Evolutionary conservation across 2,797 vertebrate genomes (phyloP).

Genomic region (Sebastolobus alascanus): DNA sequence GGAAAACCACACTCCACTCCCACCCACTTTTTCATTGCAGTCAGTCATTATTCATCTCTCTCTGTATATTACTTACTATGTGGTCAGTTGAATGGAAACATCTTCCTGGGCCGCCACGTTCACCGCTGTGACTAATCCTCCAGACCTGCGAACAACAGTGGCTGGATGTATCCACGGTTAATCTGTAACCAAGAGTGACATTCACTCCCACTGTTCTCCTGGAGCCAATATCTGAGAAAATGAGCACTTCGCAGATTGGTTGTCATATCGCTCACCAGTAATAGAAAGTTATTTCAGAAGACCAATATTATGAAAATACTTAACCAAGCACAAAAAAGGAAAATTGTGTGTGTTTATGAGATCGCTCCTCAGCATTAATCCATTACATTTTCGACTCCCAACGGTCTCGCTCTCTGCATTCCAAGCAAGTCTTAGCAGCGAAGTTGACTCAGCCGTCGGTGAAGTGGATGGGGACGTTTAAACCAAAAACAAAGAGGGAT

Average conservation of each 20-base stretch:
- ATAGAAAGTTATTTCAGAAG: slow-evolving; percentile 44
- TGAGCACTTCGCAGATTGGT: slow-evolving; percentile 25
- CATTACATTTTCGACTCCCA: slow-evolving; percentile 24
- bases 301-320: slow-evolving; percentile 33
- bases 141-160: slow-evolving; percentile 47
- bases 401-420: slow-evolving; percentile 8
- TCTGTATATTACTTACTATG: slow-evolving; percentile 6
- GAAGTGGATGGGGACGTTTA: slow-evolving; percentile 19
- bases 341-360: slow-evolving; percentile 27
- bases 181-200: slow-evolving; percentile 58
- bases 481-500: slow-evolving; percentile 36
- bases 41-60: slow-evolving; percentile 17
- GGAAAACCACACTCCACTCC: slow-evolving; percentile 18
- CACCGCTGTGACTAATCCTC: slow-evolving; percentile 59
- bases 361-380: slow-evolving; percentile 28
- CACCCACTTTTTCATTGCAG: slow-evolving; percentile 8
- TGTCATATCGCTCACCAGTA: slow-evolving; percentile 37
- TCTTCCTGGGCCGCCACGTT: slow-evolving; percentile 23
- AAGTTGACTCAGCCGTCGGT: slow-evolving; percentile 44
- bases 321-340: slow-evolving; percentile 44
- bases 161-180: slow-evolving; percentile 33
- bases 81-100: slow-evolving; percentile 30
- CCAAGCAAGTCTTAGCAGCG: slow-evolving; percentile 31
- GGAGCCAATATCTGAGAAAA: slow-evolving; percentile 36
- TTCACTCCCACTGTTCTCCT: slow-evolving; percentile 31